Conservation (phyloP, 2,888 invertebrate species). For the Ectropis crepuscularia region DNA sequence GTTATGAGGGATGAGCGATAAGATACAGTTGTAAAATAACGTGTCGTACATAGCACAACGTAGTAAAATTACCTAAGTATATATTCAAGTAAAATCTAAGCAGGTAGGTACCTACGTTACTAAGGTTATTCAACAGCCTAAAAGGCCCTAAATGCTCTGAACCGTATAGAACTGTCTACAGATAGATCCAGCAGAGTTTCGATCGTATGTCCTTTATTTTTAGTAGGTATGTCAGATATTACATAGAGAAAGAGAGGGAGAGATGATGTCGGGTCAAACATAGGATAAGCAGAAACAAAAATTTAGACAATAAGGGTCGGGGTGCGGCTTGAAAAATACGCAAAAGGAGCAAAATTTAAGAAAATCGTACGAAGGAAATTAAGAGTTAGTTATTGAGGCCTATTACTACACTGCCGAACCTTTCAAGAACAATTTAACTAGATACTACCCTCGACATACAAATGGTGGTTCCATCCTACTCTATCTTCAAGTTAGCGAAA, state of each 20-base stretch:
- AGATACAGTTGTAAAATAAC: too few relatives aligned
- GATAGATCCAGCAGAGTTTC: neutral
- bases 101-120: neutral
- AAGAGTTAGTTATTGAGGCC: too few relatives aligned
- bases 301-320: neutral
- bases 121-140: neutral
- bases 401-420: too few relatives aligned
- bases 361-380: too few relatives aligned
- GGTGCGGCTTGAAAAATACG: constrained; percentile 2
- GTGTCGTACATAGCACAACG: too few relatives aligned
- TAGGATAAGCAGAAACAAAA: neutral
- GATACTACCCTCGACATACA: too few relatives aligned
- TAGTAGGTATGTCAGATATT: neutral
- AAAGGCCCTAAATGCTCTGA: neutral
- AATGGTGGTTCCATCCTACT: constrained; percentile 5
- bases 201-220: neutral
- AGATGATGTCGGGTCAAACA: neutral
- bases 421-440: too few relatives aligned
- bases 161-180: neutral
- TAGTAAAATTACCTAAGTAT: too few relatives aligned
- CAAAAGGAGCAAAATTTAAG: too few relatives aligned
- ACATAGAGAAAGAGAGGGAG: neutral
- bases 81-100: too few relatives aligned
- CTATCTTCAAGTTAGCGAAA: constrained; percentile 1
- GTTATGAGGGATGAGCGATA: too few relatives aligned